Evolutionary conservation across 1,140 invertebrate species (phyloP).

Genomic region (Magallana gigas): DNA sequence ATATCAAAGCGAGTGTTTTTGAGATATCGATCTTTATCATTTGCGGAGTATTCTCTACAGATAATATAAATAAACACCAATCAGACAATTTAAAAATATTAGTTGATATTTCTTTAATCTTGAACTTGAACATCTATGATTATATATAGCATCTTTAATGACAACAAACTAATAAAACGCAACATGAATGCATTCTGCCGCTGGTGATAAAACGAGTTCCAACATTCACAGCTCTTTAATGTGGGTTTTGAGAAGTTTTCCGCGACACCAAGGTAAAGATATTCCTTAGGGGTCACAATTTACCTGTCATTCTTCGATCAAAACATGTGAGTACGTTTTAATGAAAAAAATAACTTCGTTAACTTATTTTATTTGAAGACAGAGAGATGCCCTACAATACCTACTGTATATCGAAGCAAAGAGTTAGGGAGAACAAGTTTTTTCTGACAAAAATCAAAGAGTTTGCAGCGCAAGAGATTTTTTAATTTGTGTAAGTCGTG

Average conservation of each 20-base stretch:
- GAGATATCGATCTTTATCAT: too few species aligned
- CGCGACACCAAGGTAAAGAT: not conserved
- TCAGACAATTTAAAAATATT: not conserved
- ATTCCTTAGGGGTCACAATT: not conserved
- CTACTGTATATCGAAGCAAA: too few species aligned
- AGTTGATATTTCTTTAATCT: conserved; percentile 19
- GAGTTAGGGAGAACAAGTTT: too few species aligned
- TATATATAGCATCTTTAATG: not conserved
- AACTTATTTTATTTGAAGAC: too few species aligned
- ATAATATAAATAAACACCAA: not conserved
- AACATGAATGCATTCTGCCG: conserved; percentile 16
- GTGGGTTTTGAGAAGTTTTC: conserved; percentile 1
- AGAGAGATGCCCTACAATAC: too few species aligned
- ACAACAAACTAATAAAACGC: not conserved
- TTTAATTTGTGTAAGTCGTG: too few species aligned
- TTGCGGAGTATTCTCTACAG: too few species aligned
- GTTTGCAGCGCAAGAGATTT: too few species aligned
- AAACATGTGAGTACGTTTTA: not conserved
- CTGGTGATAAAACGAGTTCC: not conserved
- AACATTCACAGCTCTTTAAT: not conserved
- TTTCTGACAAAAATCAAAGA: too few species aligned
- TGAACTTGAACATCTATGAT: not conserved
- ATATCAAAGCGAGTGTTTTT: too few species aligned
- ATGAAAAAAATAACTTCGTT: too few species aligned
- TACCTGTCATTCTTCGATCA: too few species aligned